Evolutionary conservation across 2,888 invertebrate species (phyloP), one percentile per base, ranked within the genome.

Genomic region (Peribatodes rhomboidaria): DNA sequence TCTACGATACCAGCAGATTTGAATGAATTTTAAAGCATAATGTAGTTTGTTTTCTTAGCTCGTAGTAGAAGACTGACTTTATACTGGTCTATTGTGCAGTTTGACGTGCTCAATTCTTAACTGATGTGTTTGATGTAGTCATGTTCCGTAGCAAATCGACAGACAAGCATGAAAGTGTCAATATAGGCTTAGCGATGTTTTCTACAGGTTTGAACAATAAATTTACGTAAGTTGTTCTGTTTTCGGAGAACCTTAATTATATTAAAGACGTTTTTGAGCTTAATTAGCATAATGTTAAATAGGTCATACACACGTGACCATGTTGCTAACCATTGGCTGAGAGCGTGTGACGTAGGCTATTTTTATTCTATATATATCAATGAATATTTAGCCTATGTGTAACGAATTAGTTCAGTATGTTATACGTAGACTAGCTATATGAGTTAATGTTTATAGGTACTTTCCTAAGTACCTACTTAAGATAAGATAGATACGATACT

Each of bases 141-240:
- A 44, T 50, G 35, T 16, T 27, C 18, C 27, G 46, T 53, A 14
- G 20, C 53, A 37, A 56, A 62, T 62, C 27, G 31, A 20, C 14
- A 39, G 55, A 57, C 31, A 37, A 57, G 11, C 33, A 42, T 35
- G 46, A 14, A 31, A 49, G 10, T 37, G 18, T 55, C 44, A 55
- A 20, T 44, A 31, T 39, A 33, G 33, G 55, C 33, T 44, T 47
- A 47, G n/a, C 31, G 11, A 13, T 47, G 33, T 33, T 49, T 16
- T 49, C 16, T 16, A 33, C 16, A 49, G 10, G 7, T 16, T 16
- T 14, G 13, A 33, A 49, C 49, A 49, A 49, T 16, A n/a, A 16
- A 49, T 11, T 16, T 6, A 16, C 31, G 49, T 14, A 49, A 31
- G 9, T 47, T 3, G 7, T 47, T 49, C 16, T 49, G 31, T 16